Evolutionary conservation across 1,140 invertebrate species (phyloP).

Genomic region (Sitophilus oryzae): DNA sequence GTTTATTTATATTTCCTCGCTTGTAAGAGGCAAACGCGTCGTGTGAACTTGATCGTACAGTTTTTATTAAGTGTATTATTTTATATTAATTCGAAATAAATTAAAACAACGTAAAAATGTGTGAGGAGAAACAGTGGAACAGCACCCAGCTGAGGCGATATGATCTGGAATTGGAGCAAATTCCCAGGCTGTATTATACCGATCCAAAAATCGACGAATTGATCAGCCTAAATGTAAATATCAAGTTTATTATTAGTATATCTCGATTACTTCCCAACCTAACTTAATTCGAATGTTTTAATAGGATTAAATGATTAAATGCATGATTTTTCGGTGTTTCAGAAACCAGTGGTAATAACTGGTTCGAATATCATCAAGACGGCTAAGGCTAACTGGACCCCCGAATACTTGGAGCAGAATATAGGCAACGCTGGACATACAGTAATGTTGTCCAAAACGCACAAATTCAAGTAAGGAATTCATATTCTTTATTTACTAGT

Average conservation of each 20-base stretch:
- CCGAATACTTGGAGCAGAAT: conserved; percentile 54
- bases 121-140: conserved; percentile 32
- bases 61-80: too few relatives aligned
- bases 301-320: too few relatives aligned
- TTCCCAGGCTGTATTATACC: conserved; percentile 39
- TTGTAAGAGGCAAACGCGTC: not conserved
- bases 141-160: conserved; percentile 42
- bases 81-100: not conserved
- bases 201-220: conserved; percentile 43
- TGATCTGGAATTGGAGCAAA: conserved; percentile 41
- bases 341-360: conserved; percentile 59
- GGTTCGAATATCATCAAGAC: conserved; percentile 52
- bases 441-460: conserved; percentile 52
- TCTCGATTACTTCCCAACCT: not conserved
- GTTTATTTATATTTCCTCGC: not conserved
- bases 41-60: too few relatives aligned
- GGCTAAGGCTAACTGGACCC: conserved; percentile 55
- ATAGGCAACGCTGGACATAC: conserved; percentile 52
- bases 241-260: not conserved
- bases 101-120: not conserved
- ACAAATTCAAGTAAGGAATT: conserved; percentile 47
- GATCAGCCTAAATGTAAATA: conserved; percentile 41
- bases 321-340: conserved; percentile 37
- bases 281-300: too few relatives aligned
- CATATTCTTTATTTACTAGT: too few relatives aligned